Evolutionary conservation across 2,888 invertebrate species (phyloP), one percentile per base, ranked within the genome.

Genomic region (Lobophora halterata): DNA sequence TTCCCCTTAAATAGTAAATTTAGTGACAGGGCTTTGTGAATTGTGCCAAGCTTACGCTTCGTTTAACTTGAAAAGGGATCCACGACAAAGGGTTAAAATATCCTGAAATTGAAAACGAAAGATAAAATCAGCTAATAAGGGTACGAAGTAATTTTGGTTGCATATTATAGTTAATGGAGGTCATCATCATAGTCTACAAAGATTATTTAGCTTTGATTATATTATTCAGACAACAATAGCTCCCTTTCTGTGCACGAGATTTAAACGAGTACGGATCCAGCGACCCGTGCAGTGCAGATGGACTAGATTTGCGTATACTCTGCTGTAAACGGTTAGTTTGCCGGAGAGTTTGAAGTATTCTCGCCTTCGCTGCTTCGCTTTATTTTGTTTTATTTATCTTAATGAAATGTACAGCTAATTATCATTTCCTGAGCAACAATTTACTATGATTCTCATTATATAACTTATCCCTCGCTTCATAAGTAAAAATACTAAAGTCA

Each of bases 281-380:
- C 76, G 71, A 75, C 67, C 74, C 71, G 71, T 79, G 66, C 57
- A 72, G 67, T 29, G n/a, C n/a, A n/a, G n/a, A 71, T 75, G 78
- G 68, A 73, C 74, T 72, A 74, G 73, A 75, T 76, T 77, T 76
- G 70, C 73, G 73, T 64, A 65, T 55, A 65, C 63, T 59, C 56
- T 29, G 52, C 61, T 63, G 59, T 54, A 52, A 61, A 49, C 61
- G 52, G 57, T 48, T 46, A 32, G 34, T 29, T 28, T 13, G 14
- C 27, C 11, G 14, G 29, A 18, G 24, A 24, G 7, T 28, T 27
- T n/a, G n/a, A n/a, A n/a, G n/a, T n/a, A n/a, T n/a, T n/a, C n/a
- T n/a, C n/a, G n/a, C n/a, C n/a, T n/a, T n/a, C n/a, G n/a, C n/a
- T n/a, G n/a, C n/a, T n/a, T n/a, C n/a, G n/a, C n/a, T n/a, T n/a